Conservation (phyloP, 2,888 invertebrate species). For the Pollenia angustigena region DNA sequence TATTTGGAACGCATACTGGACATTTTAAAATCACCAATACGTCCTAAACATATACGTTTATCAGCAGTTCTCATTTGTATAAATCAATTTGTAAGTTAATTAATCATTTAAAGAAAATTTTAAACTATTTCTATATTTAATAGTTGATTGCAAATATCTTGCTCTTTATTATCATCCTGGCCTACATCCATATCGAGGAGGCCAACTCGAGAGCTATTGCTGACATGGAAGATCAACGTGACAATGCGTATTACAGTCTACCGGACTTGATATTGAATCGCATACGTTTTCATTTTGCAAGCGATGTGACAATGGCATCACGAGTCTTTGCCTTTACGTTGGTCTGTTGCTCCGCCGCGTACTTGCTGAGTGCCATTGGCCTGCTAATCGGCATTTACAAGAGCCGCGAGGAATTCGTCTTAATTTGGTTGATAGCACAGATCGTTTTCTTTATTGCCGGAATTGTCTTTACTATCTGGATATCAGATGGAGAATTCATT, state of each 20-base stretch:
- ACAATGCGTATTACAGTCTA: conserved; percentile 80
- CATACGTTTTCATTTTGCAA: conserved; percentile 72
- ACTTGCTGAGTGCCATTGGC: conserved; percentile 81
- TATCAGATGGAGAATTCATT: conserved; percentile 79
- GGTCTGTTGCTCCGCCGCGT: conserved; percentile 76
- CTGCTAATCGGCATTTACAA: conserved; percentile 83
- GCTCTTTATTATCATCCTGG: conserved; percentile 82
- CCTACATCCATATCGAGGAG: conserved; percentile 83
- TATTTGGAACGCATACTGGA: conserved; percentile 77
- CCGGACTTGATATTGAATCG: conserved; percentile 68
- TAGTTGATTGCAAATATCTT: conserved; percentile 83
- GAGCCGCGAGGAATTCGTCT: conserved; percentile 81
- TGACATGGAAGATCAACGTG: conserved; percentile 83
- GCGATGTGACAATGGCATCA: conserved; percentile 67
- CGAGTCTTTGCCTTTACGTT: conserved; percentile 57
- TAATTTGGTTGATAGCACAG: conserved; percentile 83
- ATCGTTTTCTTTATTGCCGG: conserved; percentile 80
- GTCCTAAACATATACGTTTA: conserved; percentile 83
- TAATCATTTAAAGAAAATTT: background rate
- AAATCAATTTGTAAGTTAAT: conserved; percentile 82
- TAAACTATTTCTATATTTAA: conserved; percentile 17
- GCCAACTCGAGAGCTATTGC: conserved; percentile 82
- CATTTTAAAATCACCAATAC: conserved; percentile 79
- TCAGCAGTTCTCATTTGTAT: conserved; percentile 83
- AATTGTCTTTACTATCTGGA: conserved; percentile 78